These are phyloP conservation scores for Tinamus guttatus DNA, from an alignment of 2,113 vertebrate genomes.

Conservation along the genomic window DNA sequence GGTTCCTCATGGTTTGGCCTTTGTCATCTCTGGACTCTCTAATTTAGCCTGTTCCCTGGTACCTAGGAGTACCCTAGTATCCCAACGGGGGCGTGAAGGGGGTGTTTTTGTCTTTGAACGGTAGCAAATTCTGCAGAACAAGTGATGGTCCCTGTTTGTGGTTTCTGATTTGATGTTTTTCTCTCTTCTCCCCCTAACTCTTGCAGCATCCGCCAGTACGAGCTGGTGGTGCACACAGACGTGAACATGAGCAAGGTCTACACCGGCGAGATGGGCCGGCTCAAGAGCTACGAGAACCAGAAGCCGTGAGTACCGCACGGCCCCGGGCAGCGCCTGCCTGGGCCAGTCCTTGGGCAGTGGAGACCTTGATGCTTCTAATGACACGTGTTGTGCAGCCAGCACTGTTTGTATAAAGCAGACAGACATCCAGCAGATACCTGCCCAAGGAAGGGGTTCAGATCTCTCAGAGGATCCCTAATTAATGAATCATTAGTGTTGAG, in stretches of 20 bases:
- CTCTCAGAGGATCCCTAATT: background rate
- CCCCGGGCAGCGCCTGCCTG: fast-evolving
- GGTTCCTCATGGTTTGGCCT: background rate
- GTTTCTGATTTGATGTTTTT: background rate
- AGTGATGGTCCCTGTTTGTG: background rate
- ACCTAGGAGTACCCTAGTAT: fast-evolving
- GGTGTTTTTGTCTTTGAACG: background rate
- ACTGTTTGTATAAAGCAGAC: background rate
- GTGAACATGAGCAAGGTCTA: constrained; percentile 89
- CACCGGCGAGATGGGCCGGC: constrained; percentile 90
- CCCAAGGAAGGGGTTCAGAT: background rate
- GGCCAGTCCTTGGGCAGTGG: background rate
- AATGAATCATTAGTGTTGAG: background rate
- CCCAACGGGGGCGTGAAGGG: background rate
- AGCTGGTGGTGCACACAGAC: constrained; percentile 88
- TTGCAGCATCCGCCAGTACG: constrained; percentile 94
- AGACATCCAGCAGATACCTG: background rate
- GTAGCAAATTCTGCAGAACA: background rate
- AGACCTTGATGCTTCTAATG: background rate
- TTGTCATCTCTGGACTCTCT: background rate
- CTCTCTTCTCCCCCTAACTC: background rate
- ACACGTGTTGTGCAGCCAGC: fast-evolving
- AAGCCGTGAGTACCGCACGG: constrained; percentile 88
- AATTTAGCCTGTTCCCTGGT: background rate
- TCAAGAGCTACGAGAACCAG: constrained; percentile 96